Base-by-base conservation (phyloP, 2,888 invertebrate genomes). In the Amphipoea oculea region DNA sequence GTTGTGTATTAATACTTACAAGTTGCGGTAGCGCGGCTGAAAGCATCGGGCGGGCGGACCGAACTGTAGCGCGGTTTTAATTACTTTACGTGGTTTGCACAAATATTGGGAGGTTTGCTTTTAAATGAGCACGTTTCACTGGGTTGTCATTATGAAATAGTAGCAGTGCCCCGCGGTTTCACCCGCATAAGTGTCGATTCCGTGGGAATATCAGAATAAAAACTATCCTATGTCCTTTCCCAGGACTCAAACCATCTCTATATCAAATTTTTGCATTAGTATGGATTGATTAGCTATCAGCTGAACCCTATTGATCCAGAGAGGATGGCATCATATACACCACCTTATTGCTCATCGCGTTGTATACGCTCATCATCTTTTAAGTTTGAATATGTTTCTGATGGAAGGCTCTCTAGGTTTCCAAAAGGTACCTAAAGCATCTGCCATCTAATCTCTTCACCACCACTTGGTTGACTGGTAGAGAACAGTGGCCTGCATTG, bases 311-410 rank as follows among this genome's bases (percentile, higher is more conserved):
- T 98, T 42, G 97, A 98, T 81, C 96, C 40, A 40, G 97, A 1
- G 96, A 97, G 76, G 97, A 97, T 82, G 99, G 99, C 0, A 97
- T 98, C 63, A 95, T 98, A 11, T 98, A 98, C 88, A 98, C 98
- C 0, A 97, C 98, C 0, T 87, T 98, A 0, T 97, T 99, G 5
- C 96, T 99, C 3, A 83, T 98, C 2, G 97, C 97, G 0, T 97
- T 99, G 65, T 99, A 99, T 91, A 92, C 98, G 5, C 95, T 99
- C 14, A 98, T 99, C 74, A 98, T 99, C 83, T 99, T 98, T 95
- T 95, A 95, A 93, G 95, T 94, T 66, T 86, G 90, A 84, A 2
- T 23, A 20, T 57, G 17, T 5, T 29, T 40, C 29, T 45, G 54
- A 20, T 54, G 2, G 6, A 54, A 6, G 1, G 11, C 17, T 48